A percentile compares a stretch with the other conserved stretches of the same genome.
Conservation (phyloP, 1,140 invertebrate species). For the Tetramorium parvispinum region DNA sequence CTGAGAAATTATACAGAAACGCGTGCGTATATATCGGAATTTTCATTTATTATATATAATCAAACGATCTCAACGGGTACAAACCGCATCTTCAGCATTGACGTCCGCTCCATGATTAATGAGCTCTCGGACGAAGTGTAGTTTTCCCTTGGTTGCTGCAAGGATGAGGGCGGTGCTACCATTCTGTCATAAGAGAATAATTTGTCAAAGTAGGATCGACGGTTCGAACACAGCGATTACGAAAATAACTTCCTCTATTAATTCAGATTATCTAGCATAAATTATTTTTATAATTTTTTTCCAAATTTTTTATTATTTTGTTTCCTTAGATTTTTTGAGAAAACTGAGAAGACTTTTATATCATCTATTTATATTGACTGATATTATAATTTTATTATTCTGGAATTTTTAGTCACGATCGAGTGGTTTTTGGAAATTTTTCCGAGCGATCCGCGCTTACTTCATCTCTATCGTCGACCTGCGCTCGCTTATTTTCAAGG, state of each 20-base stretch:
- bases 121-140: constrained; percentile 93
- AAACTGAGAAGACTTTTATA: neutral
- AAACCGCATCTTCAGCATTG: constrained; percentile 94
- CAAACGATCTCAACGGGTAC: constrained; percentile 60
- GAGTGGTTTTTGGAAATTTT: neutral
- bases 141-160: constrained; percentile 92
- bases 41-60: constrained; percentile 8
- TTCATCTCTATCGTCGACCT: constrained; percentile 96
- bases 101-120: constrained; percentile 95
- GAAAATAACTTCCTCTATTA: neutral
- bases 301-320: neutral
- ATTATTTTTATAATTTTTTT: neutral
- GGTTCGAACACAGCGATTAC: neutral
- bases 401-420: neutral
- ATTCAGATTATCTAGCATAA: neutral
- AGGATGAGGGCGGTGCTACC: constrained; percentile 96
- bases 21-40: neutral
- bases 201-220: neutral
- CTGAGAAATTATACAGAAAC: constrained; percentile 77
- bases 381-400: neutral
- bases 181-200: constrained; percentile 88
- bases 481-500: constrained; percentile 92
- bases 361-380: neutral
- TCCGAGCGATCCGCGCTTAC: constrained; percentile 84
- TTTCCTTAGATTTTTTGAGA: too few species aligned